phyloP scores from a whole-genome alignment of 2,113 vertebrate species.

The Gadus chalcogrammus region DNA sequence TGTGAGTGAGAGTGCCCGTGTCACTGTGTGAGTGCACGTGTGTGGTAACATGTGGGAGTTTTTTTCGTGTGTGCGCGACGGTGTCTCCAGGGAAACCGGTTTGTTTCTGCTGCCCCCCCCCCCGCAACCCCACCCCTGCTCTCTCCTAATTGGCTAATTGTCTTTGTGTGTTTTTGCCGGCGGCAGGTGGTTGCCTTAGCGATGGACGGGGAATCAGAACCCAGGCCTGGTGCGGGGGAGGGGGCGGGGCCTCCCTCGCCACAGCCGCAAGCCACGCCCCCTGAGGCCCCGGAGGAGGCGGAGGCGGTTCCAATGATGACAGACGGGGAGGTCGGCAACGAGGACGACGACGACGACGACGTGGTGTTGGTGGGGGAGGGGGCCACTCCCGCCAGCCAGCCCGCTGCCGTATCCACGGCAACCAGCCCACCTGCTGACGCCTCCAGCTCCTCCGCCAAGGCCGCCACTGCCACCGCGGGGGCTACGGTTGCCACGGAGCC shows the following conservation, averaged over 20 bases:
- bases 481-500: slow-evolving; percentile 78
- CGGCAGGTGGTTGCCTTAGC: slow-evolving; percentile 77
- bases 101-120: too few relatives aligned
- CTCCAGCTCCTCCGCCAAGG: slow-evolving; percentile 47
- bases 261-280: slow-evolving; percentile 48
- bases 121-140: too few relatives aligned
- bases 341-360: slow-evolving; percentile 74
- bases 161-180: background rate
- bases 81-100: too few relatives aligned
- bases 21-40: background rate
- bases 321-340: slow-evolving; percentile 53
- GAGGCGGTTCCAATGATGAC: slow-evolving; percentile 64
- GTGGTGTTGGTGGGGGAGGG: slow-evolving; percentile 92
- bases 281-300: slow-evolving; percentile 7
- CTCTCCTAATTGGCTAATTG: too few relatives aligned
- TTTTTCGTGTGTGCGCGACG: background rate
- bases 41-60: background rate
- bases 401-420: slow-evolving; percentile 29
- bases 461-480: slow-evolving; percentile 36
- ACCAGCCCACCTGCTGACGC: slow-evolving; percentile 29
- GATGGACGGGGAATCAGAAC: slow-evolving; percentile 84
- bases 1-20: background rate
- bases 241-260: slow-evolving; percentile 77
- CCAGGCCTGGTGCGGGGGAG: slow-evolving; percentile 64
- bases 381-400: slow-evolving; percentile 30